These are phyloP conservation scores for Brachionichthys hirsutus DNA, from an alignment of 2,113 vertebrate species.

Conservation along the genomic window DNA sequence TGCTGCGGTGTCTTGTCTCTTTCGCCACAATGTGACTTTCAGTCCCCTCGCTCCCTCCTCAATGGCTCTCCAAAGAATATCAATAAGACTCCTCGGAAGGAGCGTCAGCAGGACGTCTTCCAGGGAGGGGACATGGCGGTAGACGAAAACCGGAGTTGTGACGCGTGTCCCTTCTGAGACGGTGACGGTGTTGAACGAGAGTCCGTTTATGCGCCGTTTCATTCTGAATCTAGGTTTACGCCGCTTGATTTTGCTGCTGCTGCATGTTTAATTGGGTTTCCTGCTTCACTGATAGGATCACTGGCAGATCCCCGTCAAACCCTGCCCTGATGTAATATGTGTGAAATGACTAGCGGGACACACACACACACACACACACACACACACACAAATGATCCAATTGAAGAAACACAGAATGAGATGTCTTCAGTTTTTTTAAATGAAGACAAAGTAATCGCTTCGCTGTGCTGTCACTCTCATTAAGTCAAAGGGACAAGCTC, in stretches of 20 bases:
- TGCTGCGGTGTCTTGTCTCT: slow-evolving; percentile 54
- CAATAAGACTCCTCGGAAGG: slow-evolving; percentile 74
- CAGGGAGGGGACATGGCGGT: slow-evolving; percentile 42
- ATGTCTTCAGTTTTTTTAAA: not conserved
- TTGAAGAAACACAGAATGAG: slow-evolving; percentile 10
- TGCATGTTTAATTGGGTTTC: slow-evolving; percentile 32
- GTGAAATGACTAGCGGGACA: slow-evolving; percentile 55
- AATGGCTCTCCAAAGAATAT: slow-evolving; percentile 69
- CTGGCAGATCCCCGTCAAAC: slow-evolving; percentile 34
- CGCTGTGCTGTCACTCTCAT: too few species aligned
- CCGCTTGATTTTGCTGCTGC: slow-evolving; percentile 15
- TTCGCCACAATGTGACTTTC: slow-evolving; percentile 61
- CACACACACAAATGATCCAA: not conserved
- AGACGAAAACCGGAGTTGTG: slow-evolving; percentile 17
- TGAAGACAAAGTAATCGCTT: too few species aligned
- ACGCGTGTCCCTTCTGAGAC: slow-evolving; percentile 31
- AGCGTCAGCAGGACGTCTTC: slow-evolving; percentile 70
- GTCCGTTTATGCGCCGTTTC: slow-evolving; percentile 39
- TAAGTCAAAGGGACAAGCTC: slow-evolving; percentile 23
- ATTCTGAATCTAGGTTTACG: slow-evolving; percentile 15
- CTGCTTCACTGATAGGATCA: slow-evolving; percentile 35
- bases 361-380: too few species aligned
- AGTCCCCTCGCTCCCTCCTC: slow-evolving; percentile 32
- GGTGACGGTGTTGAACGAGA: slow-evolving; percentile 31
- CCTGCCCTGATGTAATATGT: slow-evolving; percentile 57